phyloP scores from a whole-genome alignment of 2,797 vertebrate genomes.

The Bufotes viridis region DNA sequence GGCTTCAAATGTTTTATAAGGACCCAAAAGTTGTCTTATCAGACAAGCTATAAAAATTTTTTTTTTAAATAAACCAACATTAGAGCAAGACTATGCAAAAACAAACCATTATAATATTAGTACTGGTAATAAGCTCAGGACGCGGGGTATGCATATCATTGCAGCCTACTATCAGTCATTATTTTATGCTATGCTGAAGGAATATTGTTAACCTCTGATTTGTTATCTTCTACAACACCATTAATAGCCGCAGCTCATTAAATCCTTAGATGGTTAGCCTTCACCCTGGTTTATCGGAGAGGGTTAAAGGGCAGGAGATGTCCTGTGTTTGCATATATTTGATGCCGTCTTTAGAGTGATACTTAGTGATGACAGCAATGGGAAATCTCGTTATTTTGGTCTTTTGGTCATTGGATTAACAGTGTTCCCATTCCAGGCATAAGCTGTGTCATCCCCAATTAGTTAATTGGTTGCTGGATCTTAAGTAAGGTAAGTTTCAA shows the following conservation, averaged over 20 bases:
- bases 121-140: neutral
- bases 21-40: neutral
- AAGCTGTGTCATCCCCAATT: neutral
- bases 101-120: neutral
- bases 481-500: no score
- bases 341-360: neutral
- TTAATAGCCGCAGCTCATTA: slow-evolving; percentile 37
- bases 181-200: neutral
- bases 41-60: neutral
- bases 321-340: slow-evolving; percentile 1
- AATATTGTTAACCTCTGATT: slow-evolving; percentile 9
- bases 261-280: slow-evolving; percentile 11
- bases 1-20: no score
- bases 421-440: neutral
- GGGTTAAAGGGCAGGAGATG: slow-evolving; percentile 13
- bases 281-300: slow-evolving; percentile 5
- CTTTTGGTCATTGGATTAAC: neutral
- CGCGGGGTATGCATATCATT: neutral
- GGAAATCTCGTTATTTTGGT: slow-evolving; percentile 24
- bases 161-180: neutral
- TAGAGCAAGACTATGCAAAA: neutral
- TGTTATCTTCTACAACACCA: neutral
- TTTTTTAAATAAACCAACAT: neutral
- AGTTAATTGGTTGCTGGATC: neutral
- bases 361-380: neutral